Conservation (phyloP, 2,797 vertebrate species). For the Oceanodroma leucorhoa region DNA sequence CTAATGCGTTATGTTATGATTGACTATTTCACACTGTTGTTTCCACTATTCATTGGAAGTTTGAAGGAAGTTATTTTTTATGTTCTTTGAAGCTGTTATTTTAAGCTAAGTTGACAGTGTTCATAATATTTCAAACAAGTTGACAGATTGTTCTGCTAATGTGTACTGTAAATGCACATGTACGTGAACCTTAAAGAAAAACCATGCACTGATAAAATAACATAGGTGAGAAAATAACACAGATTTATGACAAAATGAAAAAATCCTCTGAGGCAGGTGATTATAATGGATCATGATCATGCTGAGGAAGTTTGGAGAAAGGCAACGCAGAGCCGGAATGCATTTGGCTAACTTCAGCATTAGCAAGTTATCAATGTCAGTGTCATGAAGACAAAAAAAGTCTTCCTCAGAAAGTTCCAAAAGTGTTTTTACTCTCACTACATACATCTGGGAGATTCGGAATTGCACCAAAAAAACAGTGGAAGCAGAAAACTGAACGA, state of each 20-base stretch:
- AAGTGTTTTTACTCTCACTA: conserved; percentile 22
- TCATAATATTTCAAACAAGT: conserved; percentile 44
- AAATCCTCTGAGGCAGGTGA: conserved; percentile 23
- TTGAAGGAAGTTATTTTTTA: conserved; percentile 51
- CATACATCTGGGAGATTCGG: conserved; percentile 41
- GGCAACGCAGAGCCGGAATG: neutral
- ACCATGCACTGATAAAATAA: conserved; percentile 3
- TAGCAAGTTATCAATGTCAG: no score
- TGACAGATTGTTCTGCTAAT: conserved; percentile 20
- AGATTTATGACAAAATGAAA: conserved; percentile 42
- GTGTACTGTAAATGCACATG: conserved; percentile 13
- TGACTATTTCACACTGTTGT: conserved; percentile 3
- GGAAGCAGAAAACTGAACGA: conserved; percentile 44
- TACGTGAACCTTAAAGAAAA: conserved; percentile 7
- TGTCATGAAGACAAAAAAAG: neutral
- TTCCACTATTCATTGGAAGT: conserved; percentile 23
- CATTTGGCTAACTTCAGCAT: conserved; percentile 35
- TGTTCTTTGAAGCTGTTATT: conserved; percentile 37
- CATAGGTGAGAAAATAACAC: conserved; percentile 8
- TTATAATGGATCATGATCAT: conserved; percentile 11
- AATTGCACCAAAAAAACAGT: neutral
- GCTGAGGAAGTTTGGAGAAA: conserved; percentile 37
- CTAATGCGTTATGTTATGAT: neutral
- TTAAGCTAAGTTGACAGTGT: conserved; percentile 51
- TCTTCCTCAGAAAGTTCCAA: neutral